Conservation (phyloP, 2,797 vertebrate genomes). For the Hypotaenidia philippensis region DNA sequence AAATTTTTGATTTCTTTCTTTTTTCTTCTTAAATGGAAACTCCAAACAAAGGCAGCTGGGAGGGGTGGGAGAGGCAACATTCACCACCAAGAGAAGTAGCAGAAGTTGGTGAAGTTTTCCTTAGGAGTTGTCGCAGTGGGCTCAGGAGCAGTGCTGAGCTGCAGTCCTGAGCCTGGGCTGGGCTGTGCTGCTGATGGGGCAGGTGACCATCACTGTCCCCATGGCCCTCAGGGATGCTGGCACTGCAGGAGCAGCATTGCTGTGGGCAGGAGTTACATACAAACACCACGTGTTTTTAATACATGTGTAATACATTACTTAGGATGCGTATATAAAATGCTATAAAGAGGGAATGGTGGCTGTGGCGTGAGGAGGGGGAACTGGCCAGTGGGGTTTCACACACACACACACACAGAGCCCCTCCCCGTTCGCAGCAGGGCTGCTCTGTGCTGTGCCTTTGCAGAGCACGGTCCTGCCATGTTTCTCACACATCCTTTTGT, state of each 20-base stretch:
- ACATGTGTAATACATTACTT: neutral
- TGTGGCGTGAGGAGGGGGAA: neutral
- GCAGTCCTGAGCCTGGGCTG: neutral
- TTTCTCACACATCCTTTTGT: neutral
- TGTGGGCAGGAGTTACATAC: neutral
- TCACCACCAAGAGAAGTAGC: neutral
- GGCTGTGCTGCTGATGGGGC: neutral
- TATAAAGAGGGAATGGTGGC: neutral
- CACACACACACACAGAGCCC: too few species aligned
- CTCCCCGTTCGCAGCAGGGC: rapidly evolving
- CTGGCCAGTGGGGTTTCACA: neutral
- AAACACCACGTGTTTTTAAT: neutral
- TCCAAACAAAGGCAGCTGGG: neutral
- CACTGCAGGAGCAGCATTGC: neutral
- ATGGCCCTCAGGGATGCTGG: neutral
- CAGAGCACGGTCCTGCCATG: rapidly evolving
- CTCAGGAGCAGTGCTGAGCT: neutral
- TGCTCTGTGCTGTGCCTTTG: neutral
- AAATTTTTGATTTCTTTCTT: neutral
- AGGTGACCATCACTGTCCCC: rapidly evolving
- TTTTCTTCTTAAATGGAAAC: neutral
- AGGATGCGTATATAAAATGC: neutral
- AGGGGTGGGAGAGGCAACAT: neutral
- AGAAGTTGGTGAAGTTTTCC: neutral
- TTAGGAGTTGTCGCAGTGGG: neutral